Percentiles rank a stretch among this genome's conserved stretches.
These are phyloP conservation scores for Aphelenchoides bicaudatus DNA, from an alignment of 2,888 invertebrate species.

Conservation along the genomic window DNA sequence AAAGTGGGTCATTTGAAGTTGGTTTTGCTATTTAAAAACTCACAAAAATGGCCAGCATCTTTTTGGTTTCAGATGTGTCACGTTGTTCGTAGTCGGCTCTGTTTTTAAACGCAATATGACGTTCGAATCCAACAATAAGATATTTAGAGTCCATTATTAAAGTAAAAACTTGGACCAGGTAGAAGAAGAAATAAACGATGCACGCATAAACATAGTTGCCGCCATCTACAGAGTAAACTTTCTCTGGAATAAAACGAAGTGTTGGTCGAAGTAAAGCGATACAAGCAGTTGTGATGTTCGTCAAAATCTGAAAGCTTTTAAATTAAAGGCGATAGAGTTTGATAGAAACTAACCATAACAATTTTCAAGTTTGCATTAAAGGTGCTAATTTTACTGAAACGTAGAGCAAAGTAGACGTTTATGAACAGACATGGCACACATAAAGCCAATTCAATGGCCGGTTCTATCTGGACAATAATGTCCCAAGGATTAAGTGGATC, in stretches of 20 bases:
- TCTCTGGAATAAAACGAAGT: not conserved
- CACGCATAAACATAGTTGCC: not conserved
- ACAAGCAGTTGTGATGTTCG: constrained; percentile 8
- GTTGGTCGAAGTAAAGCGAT: constrained; percentile 4
- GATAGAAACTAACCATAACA: constrained; percentile 12
- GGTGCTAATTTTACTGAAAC: constrained; percentile 5
- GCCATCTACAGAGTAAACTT: not conserved
- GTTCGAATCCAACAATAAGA: constrained; percentile 10
- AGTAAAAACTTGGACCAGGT: not conserved
- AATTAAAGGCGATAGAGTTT: not conserved
- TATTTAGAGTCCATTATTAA: constrained; percentile 13
- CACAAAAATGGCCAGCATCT: constrained; percentile 1
- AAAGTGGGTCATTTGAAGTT: not conserved
- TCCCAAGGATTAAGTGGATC: too few relatives aligned
- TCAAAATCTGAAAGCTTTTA: constrained; percentile 11
- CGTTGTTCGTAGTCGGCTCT: constrained; percentile 12
- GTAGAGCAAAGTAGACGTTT: constrained; percentile 17
- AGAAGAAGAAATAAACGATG: not conserved
- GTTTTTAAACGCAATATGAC: constrained; percentile 3
- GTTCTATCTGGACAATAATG: not conserved
- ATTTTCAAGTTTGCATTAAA: constrained; percentile 13
- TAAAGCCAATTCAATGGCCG: constrained; percentile 1
- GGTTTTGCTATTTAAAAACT: not conserved
- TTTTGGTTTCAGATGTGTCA: not conserved
- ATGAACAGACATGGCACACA: constrained; percentile 10